Percentiles rank a stretch among this genome's conserved stretches.
These are phyloP conservation scores for Orthosia gothica DNA, from an alignment of 2,888 invertebrate species.

Conservation along the genomic window DNA sequence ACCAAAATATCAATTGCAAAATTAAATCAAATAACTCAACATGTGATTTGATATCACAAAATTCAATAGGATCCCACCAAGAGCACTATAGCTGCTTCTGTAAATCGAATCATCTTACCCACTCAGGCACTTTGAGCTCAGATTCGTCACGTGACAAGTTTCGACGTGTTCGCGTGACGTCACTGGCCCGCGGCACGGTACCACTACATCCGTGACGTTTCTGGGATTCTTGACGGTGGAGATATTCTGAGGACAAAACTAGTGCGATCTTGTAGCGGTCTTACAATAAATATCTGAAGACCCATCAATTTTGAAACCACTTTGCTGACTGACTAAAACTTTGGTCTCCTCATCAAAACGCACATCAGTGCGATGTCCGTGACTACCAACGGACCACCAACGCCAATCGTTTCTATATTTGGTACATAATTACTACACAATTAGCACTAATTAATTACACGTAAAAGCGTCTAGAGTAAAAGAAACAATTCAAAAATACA, in stretches of 20 bases:
- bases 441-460: too few species aligned
- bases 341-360: too few species aligned
- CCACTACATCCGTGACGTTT: constrained; percentile 58
- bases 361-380: too few species aligned
- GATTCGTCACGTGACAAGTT: constrained; percentile 68
- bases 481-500: too few species aligned
- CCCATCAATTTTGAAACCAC: too few species aligned
- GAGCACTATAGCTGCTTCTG: not conserved
- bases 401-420: too few species aligned
- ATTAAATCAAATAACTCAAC: not conserved
- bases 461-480: too few species aligned
- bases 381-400: too few species aligned
- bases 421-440: too few species aligned
- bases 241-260: constrained; percentile 32
- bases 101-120: constrained; percentile 23
- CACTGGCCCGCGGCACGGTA: constrained; percentile 39
- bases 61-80: not conserved
- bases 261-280: not conserved
- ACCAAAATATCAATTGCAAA: not conserved
- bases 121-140: constrained; percentile 42
- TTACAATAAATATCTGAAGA: too few species aligned
- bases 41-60: not conserved
- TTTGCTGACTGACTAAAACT: too few species aligned
- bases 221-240: not conserved
- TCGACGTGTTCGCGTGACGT: constrained; percentile 70